Conservation (phyloP, 2,888 invertebrate genomes). For the Acleris literana region DNA sequence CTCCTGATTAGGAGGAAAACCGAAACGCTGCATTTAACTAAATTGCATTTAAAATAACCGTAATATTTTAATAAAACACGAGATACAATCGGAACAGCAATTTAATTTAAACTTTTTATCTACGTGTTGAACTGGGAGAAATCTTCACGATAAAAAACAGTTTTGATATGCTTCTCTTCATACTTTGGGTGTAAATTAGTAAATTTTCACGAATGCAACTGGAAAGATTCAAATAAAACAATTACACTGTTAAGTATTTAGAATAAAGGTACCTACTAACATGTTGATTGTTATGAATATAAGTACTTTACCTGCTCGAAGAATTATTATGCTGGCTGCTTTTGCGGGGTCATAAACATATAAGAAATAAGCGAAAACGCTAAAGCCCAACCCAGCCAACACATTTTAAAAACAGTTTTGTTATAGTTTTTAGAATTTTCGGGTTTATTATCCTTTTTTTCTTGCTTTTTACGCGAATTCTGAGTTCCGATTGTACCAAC, state of each 20-base stretch:
- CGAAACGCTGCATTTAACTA: too few relatives aligned
- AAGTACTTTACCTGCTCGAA: too few relatives aligned
- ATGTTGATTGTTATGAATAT: too few relatives aligned
- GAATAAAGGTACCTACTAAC: too few relatives aligned
- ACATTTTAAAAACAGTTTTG: constrained; percentile 52
- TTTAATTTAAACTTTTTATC: not conserved
- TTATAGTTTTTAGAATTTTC: constrained; percentile 4
- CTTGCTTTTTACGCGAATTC: not conserved
- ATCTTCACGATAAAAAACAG: too few relatives aligned
- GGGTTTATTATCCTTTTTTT: not conserved
- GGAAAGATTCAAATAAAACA: too few relatives aligned
- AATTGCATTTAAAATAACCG: too few relatives aligned
- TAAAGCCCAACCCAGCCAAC: constrained; percentile 73
- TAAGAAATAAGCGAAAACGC: constrained; percentile 66
- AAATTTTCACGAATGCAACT: too few relatives aligned
- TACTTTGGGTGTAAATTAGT: too few relatives aligned
- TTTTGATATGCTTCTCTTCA: too few relatives aligned
- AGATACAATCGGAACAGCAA: not conserved
- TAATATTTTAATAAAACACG: not conserved
- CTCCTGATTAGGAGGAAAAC: not conserved
- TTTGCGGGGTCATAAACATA: constrained; percentile 56
- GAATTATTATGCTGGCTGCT: not conserved
- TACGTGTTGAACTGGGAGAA: too few relatives aligned
- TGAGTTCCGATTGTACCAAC: not conserved
- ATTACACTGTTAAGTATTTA: too few relatives aligned